Evolutionary conservation across 1,140 invertebrate species (phyloP), one percentile per base, ranked within the genome.

Genomic region (Pectinophora gossypiella): DNA sequence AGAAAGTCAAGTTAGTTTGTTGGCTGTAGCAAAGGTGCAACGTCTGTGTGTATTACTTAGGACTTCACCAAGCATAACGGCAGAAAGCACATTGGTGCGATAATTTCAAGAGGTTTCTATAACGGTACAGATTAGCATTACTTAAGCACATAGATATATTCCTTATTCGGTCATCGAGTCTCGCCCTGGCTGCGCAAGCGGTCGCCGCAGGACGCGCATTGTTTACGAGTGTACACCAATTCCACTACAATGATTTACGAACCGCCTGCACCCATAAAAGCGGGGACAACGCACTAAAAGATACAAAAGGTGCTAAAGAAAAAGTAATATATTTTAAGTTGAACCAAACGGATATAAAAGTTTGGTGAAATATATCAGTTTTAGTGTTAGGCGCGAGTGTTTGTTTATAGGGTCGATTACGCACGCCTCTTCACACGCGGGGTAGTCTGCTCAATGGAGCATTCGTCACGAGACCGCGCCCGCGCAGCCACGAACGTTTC

Each of bases 291-390:
- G 73, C 71, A 78, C 73, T 79, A 84, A 85, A 85, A 84, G 72
- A 80, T 76, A 85, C 84, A 87, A 87, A 87, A 87, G 84, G 82
- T 83, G 80, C 80, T 87, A 87, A 84, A 85, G 80, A 87, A 85
- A 72, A 84, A 83, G 78, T 77, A 81, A 84, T 83, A 85, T 84
- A 87, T 83, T 87, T 78, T 59, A 80, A 83, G 80, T 78, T 71
- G 64, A 69, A 76, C 66, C 59, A 68, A 77, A 84, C 72, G 71
- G 72, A 75, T 85, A 86, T 85, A 85, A 85, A 87, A 85, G 76
- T 82, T 79, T 72, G 71, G 73, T 84, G 79, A 82, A 85, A 82
- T 85, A 81, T 86, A 85, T 82, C 81, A 74, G 79, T 77, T 83
- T 83, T 86, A 78, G 67, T 78, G 68, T 59, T 66, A 54, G 51